Conservation (phyloP, 1,140 invertebrate genomes). For the Drosophila kurseongensis region DNA sequence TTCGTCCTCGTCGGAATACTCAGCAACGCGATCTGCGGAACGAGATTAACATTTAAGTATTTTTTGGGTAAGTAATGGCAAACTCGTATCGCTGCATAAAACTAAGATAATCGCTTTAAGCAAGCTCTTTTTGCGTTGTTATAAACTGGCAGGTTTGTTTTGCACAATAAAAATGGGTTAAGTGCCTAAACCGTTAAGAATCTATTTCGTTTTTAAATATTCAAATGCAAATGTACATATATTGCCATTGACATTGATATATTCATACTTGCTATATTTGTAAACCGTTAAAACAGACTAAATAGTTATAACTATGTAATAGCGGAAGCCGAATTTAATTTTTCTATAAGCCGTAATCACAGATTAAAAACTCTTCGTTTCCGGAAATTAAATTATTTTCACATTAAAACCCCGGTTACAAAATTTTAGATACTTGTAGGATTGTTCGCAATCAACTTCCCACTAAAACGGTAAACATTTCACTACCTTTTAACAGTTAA, state of each 20-base stretch:
- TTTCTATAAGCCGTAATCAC: too few relatives aligned
- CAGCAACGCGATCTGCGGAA: conserved; percentile 86
- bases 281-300: neutral
- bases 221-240: neutral
- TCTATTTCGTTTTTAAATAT: neutral
- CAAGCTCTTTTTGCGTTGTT: conserved; percentile 16
- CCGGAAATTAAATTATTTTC: too few relatives aligned
- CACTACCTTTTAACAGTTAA: conserved; percentile 9
- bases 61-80: conserved; percentile 22
- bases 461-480: conserved; percentile 10
- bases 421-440: too few relatives aligned
- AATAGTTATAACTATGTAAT: neutral
- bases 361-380: too few relatives aligned
- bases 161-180: neutral
- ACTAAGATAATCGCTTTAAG: conserved; percentile 4
- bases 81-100: conserved; percentile 12
- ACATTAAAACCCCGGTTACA: too few relatives aligned
- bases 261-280: neutral
- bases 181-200: conserved; percentile 7
- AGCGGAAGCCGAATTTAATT: too few relatives aligned
- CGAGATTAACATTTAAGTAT: conserved; percentile 7
- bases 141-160: conserved; percentile 5
- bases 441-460: neutral
- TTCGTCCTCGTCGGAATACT: conserved; percentile 89
- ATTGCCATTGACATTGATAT: neutral